Evolutionary conservation across 2,888 invertebrate genomes (phyloP), one percentile per base, ranked within the genome.

Genomic region (Chirona hameri): DNA sequence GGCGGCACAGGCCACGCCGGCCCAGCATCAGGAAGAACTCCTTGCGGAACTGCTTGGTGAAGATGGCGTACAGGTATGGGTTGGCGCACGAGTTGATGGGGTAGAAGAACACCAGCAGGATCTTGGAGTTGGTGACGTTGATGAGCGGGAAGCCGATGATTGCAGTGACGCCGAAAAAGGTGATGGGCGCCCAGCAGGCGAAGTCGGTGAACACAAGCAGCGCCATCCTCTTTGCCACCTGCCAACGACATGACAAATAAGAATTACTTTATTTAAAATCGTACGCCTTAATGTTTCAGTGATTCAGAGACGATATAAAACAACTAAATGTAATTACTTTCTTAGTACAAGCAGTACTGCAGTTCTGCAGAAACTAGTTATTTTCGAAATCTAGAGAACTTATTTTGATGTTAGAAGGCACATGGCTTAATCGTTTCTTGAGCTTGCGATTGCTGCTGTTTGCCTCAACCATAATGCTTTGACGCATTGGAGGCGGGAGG

Each of bases 81-180:
- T 97, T 96, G 69, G 96, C 95, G 87, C 95, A 96, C 0, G 96
- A 94, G 88, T 97, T 97, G 84, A 97, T 89, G 0, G 97, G 97
- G 87, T 96, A 95, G 87, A 97, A 95, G 87, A 97, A 95, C 15
- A 97, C 96, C 84, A 96, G 89, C 21, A 96, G 89, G 81, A 97
- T 89, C 86, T 91, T 91, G 14, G 91, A 89, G 84, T 89, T 89
- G 65, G 90, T 89, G 0, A 96, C 93, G 86, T 94, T 93, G 79
- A 97, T 95, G 84, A 96, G 88, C 0, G 96, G 95, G 85, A 91
- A 92, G 0, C 95, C 96, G 0, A 94, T 92, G 65, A 96, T 89
- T 0, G 97, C 96, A 0, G 96, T 95, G 10, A 96, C 89, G 0
- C 95, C 94, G 86, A 96, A 95, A 87, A 97, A 95, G 0, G 95